Percentiles rank a stretch among this genome's conserved stretches.
Conservation (phyloP, 1,140 invertebrate species). For the Schlechtendalia chinensis region DNA sequence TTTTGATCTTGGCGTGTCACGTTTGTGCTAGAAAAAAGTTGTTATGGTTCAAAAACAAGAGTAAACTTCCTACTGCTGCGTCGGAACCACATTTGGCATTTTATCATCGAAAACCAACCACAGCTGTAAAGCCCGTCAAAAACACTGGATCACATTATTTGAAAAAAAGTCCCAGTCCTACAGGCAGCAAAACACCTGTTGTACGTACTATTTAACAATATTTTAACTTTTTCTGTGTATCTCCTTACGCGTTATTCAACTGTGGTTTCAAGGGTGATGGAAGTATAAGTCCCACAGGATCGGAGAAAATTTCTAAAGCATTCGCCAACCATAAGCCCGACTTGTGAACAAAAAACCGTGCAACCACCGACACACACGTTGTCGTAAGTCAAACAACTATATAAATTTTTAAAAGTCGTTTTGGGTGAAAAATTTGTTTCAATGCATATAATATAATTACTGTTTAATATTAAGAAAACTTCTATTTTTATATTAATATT, state of each 20-base stretch:
- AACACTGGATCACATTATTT: conserved; percentile 42
- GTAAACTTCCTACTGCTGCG: conserved; percentile 40
- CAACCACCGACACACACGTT: conserved; percentile 30
- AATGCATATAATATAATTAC: background rate
- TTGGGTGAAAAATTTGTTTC: background rate
- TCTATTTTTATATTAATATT: background rate
- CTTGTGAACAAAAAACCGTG: conserved; percentile 42
- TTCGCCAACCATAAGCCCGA: conserved; percentile 36
- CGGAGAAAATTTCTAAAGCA: conserved; percentile 38
- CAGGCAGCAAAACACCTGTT: conserved; percentile 39
- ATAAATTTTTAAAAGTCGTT: background rate
- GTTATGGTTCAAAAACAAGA: conserved; percentile 38
- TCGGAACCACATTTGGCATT: conserved; percentile 42
- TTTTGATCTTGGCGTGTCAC: conserved; percentile 6
- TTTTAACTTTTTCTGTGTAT: background rate
- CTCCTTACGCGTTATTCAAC: background rate
- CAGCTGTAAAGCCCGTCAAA: conserved; percentile 32
- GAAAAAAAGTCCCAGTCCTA: conserved; percentile 44
- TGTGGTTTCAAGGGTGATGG: conserved; percentile 40
- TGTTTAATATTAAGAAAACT: background rate
- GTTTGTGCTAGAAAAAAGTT: conserved; percentile 25
- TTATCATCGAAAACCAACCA: conserved; percentile 41
- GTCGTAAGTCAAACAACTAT: conserved; percentile 18
- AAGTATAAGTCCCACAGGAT: conserved; percentile 30
- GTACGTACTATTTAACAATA: background rate